Base-by-base conservation (phyloP, 2,797 vertebrate genomes). In the Rhinella marina region DNA sequence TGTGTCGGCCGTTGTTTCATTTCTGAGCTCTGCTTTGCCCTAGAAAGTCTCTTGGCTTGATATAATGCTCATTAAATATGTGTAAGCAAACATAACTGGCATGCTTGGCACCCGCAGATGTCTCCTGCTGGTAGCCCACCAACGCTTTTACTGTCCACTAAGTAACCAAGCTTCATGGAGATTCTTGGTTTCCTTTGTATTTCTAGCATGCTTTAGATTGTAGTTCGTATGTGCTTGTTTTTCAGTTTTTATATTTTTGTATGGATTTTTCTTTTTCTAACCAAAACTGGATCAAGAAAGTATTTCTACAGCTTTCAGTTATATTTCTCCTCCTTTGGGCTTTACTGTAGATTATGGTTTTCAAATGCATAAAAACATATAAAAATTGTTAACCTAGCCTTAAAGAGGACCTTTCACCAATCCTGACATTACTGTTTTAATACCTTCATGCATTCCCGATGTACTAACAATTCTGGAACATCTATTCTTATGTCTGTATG, bases 1-100 rank as follows among this genome's bases (percentile, higher is more conserved):
- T 89, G 81, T 29, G 27, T 16, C 84, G 48, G 62, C 88, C 86
- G 80, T 89, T 89, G 50, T 73, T 79, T 61, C 79, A 70, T 86
- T 83, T 76, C 73, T 41, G 13, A 68, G 78, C n/a, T 79, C 32
- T 70, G 54, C 79, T 82, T 32, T 85, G 41, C 52, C 29, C 54
- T 82, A 14, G 72, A 82, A 83, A 86, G 70, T n/a, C 23, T 79
- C 41, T 52, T 89, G 88, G 88, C 88, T 52, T 23, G 13, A 48
- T 16, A 21, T 83, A 77, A 76, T 48, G 50, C 56, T 73, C 19
- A 68, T 78, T 83, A 70, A 78, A 79, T 86, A 72, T 62, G 72
- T 79, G 73, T 72, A 83, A 83, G 80, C 64, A 86, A 86, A 89
- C 52, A 79, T 59, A 23, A 78, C 57, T 64, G 27, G 73, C 68